phyloP scores from a whole-genome alignment of 1,140 invertebrate genomes.

The Bursaphelenchus mucronatus region DNA sequence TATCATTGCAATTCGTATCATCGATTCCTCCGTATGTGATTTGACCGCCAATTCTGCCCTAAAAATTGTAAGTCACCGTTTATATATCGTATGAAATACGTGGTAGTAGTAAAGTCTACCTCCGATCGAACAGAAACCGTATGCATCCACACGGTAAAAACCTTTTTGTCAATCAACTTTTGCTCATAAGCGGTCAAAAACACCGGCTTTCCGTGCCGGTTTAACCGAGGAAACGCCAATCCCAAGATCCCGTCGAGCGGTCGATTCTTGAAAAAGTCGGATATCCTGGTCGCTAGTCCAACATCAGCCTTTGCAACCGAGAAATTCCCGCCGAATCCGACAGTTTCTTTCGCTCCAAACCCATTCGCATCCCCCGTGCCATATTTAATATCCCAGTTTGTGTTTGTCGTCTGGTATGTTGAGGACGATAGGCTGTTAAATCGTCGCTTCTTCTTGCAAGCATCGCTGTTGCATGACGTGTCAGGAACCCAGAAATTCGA shows the following conservation, averaged over 20 bases:
- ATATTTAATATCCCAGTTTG: neutral
- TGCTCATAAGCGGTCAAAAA: neutral
- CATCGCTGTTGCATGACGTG: neutral
- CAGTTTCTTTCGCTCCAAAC: neutral
- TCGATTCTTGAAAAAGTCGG: too few species aligned
- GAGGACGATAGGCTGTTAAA: neutral
- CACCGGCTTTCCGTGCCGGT: neutral
- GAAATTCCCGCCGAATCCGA: neutral
- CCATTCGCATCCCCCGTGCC: neutral
- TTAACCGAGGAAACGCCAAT: too few species aligned
- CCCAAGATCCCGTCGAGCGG: too few species aligned
- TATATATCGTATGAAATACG: too few species aligned
- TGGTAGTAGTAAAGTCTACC: neutral
- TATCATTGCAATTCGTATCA: neutral
- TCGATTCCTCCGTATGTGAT: neutral
- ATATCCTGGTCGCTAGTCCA: neutral
- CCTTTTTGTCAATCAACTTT: neutral
- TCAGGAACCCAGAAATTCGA: neutral
- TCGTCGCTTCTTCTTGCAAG: neutral
- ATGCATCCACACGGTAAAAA: neutral
- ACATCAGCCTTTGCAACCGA: neutral
- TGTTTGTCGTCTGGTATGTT: neutral
- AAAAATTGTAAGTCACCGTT: neutral
- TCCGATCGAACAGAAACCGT: neutral
- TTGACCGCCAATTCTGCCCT: neutral